Evolutionary conservation across 2,888 invertebrate species (phyloP).

Genomic region (Chrysomela aeneicollis): DNA sequence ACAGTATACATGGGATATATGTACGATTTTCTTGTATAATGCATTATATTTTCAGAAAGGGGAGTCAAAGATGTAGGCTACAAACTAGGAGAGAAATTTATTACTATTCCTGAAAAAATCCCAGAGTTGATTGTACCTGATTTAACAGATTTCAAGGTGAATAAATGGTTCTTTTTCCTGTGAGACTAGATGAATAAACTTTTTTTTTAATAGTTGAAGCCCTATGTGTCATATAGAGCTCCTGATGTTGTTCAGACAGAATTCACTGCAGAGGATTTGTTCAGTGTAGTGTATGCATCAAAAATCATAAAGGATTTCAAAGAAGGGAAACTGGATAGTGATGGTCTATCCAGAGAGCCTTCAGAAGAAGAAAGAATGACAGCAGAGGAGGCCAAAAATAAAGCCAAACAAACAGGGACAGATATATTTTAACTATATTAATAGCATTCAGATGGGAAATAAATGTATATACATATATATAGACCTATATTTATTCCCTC

Average conservation of each 20-base stretch:
- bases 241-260: constrained; percentile 78
- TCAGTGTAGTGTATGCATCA: constrained; percentile 79
- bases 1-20: constrained; percentile 61
- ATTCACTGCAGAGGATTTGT: constrained; percentile 85
- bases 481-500: too few species aligned
- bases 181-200: neutral
- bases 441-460: neutral
- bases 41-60: constrained; percentile 63
- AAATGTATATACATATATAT: neutral
- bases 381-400: constrained; percentile 74
- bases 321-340: constrained; percentile 71
- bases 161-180: neutral
- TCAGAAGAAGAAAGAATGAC: constrained; percentile 76
- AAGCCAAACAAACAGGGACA: constrained; percentile 79
- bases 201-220: constrained; percentile 72
- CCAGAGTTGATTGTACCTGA: constrained; percentile 94
- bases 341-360: constrained; percentile 76
- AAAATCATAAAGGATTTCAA: constrained; percentile 82
- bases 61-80: constrained; percentile 76
- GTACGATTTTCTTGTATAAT: constrained; percentile 1
- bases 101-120: constrained; percentile 83
- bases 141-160: constrained; percentile 76
- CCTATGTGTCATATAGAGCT: constrained; percentile 91
- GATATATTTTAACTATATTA: constrained; percentile 71
- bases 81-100: constrained; percentile 66